phyloP scores from a whole-genome alignment of 2,888 invertebrate species.

The Encarsia formosa region DNA sequence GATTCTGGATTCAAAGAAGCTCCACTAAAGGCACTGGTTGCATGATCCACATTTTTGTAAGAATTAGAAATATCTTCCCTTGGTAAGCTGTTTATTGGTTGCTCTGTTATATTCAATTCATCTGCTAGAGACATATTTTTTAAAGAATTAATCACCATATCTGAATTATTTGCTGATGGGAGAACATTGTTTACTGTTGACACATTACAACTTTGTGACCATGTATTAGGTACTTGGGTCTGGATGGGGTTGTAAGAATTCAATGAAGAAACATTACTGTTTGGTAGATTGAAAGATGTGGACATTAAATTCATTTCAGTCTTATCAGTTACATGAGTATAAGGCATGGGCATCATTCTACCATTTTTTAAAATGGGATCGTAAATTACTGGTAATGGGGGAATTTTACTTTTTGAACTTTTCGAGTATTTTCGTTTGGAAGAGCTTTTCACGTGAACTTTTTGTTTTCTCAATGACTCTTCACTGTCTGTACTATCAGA shows the following conservation, averaged over 20 bases:
- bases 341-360: slow-evolving; percentile 41
- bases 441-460: slow-evolving; percentile 42
- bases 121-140: slow-evolving; percentile 17
- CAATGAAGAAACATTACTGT: slow-evolving; percentile 18
- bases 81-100: slow-evolving; percentile 27
- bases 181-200: neutral
- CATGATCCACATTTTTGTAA: slow-evolving; percentile 13
- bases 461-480: slow-evolving; percentile 38
- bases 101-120: slow-evolving; percentile 21
- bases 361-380: slow-evolving; percentile 32
- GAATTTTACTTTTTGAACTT: slow-evolving; percentile 47
- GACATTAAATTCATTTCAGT: slow-evolving; percentile 34
- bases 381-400: slow-evolving; percentile 40
- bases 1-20: slow-evolving; percentile 32
- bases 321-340: slow-evolving; percentile 33
- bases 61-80: slow-evolving; percentile 28
- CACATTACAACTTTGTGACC: no score
- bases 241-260: slow-evolving; percentile 18
- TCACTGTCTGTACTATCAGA: slow-evolving; percentile 47
- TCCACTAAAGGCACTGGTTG: slow-evolving; percentile 31
- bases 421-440: slow-evolving; percentile 50
- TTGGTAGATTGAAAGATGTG: slow-evolving; percentile 34
- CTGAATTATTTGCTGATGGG: slow-evolving; percentile 22
- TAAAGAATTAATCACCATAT: slow-evolving; percentile 23
- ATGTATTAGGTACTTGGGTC: slow-evolving; percentile 5